A percentile compares a stretch with the other conserved stretches of the same genome.
These are phyloP conservation scores for Propithecus perrieri DNA, from an alignment of 2,797 vertebrate genomes.

Conservation along the genomic window DNA sequence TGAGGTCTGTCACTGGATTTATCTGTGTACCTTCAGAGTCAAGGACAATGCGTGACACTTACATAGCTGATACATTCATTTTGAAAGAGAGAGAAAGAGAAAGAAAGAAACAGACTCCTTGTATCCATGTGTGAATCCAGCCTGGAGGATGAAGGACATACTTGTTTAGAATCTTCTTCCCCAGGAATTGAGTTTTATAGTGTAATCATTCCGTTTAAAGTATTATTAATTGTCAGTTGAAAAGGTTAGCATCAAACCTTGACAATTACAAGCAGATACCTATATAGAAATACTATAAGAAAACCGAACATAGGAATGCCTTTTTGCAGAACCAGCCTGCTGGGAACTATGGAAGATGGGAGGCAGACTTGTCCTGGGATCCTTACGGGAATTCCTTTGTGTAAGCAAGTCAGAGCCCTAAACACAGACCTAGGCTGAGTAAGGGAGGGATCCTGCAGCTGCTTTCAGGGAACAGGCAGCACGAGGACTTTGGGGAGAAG, in stretches of 20 bases:
- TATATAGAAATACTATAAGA: not conserved
- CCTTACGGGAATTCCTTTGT: constrained; percentile 9
- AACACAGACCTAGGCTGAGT: not conserved
- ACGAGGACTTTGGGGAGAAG: not conserved
- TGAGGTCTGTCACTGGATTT: not conserved
- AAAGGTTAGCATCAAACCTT: constrained; percentile 21
- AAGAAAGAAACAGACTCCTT: not conserved
- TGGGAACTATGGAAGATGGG: not conserved
- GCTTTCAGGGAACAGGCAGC: not conserved
- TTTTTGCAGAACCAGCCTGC: not conserved
- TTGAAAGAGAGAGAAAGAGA: not conserved
- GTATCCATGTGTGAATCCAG: not conserved
- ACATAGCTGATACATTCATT: not conserved
- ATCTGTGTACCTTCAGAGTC: not conserved
- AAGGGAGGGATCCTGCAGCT: not conserved
- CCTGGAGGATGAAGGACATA: not conserved
- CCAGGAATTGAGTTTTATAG: not conserved
- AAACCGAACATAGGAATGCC: not conserved
- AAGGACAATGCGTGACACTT: not conserved
- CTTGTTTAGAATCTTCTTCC: constrained; percentile 25
- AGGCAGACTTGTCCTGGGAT: constrained; percentile 4
- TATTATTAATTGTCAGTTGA: not conserved
- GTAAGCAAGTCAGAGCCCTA: constrained; percentile 5
- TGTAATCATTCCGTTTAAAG: not conserved
- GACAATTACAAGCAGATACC: not conserved